phyloP scores from a whole-genome alignment of 2,888 invertebrate species.

The Tetragonisca angustula region DNA sequence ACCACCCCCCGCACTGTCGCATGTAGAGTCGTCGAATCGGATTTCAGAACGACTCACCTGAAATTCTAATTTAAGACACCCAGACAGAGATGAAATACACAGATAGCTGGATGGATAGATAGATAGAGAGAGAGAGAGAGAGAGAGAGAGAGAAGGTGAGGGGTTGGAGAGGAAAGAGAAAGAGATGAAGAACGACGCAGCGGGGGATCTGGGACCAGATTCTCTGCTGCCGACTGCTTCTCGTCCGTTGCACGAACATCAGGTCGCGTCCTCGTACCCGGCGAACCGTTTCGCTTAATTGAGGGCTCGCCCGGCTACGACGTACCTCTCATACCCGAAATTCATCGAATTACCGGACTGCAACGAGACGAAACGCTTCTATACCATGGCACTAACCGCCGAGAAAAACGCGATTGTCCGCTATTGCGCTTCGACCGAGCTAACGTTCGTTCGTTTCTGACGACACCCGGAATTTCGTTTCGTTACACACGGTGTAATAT shows the following conservation, averaged over 20 bases:
- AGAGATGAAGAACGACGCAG: too few relatives aligned
- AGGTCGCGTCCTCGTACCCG: conserved; percentile 41
- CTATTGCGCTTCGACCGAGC: background rate
- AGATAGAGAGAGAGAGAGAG: background rate
- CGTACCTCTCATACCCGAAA: conserved; percentile 41
- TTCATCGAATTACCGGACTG: conserved; percentile 53
- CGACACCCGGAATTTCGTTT: background rate
- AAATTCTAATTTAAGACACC: conserved; percentile 74
- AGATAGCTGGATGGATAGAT: background rate
- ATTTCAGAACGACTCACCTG: conserved; percentile 69
- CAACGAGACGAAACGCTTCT: conserved; percentile 14
- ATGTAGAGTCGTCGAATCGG: conserved; percentile 67
- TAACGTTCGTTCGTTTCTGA: background rate
- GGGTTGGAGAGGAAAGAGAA: background rate
- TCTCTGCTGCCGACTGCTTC: conserved; percentile 36
- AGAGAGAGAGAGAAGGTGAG: background rate
- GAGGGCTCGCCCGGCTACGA: conserved; percentile 40
- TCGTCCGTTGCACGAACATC: conserved; percentile 53
- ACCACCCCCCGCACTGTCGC: conserved; percentile 24
- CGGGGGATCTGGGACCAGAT: conserved; percentile 42
- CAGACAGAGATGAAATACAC: background rate
- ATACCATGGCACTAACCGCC: background rate
- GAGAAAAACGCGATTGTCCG: conserved; percentile 12
- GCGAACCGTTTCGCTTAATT: conserved; percentile 64
- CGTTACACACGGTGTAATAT: background rate